Conservation (phyloP, 2,797 vertebrate species). For the Oryzias sinensis region DNA sequence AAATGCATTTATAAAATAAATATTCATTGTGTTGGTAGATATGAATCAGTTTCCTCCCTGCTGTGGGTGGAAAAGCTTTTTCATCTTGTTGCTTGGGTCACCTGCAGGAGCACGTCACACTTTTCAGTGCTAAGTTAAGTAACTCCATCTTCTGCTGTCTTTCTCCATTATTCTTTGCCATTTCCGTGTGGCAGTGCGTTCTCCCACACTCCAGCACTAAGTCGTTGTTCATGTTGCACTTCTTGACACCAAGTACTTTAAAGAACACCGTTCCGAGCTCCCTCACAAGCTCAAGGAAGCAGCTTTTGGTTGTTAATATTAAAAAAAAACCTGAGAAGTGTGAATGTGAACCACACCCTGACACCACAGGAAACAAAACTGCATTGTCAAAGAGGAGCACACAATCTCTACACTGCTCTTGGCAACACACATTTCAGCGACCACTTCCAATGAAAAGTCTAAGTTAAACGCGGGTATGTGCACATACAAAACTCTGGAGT, state of each 20-base stretch:
- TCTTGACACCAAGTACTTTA: conserved; percentile 51
- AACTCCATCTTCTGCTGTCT: conserved; percentile 46
- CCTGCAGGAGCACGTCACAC: conserved; percentile 55
- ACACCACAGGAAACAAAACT: conserved; percentile 46
- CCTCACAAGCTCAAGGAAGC: conserved; percentile 32
- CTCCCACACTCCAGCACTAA: conserved; percentile 55
- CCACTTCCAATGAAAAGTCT: too few species aligned
- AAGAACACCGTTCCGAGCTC: conserved; percentile 45
- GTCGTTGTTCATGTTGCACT: conserved; percentile 54
- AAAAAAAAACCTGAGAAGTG: conserved; percentile 36
- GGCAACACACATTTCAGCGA: background rate
- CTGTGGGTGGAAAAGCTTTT: conserved; percentile 51
- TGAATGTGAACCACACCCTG: conserved; percentile 36
- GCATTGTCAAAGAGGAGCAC: conserved; percentile 12
- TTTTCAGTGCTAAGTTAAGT: conserved; percentile 57
- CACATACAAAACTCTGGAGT: too few species aligned
- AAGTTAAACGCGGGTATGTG: too few species aligned
- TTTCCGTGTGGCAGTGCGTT: conserved; percentile 63
- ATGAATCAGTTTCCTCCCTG: conserved; percentile 39
- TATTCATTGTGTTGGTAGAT: conserved; percentile 44
- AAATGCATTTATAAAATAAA: conserved; percentile 30
- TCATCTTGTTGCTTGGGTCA: conserved; percentile 55
- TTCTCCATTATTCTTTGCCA: conserved; percentile 37
- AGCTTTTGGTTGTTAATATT: conserved; percentile 63
- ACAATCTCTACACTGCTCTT: conserved; percentile 21